A percentile compares a stretch with the other conserved stretches of the same genome.
These are phyloP conservation scores for Chaetops frenatus DNA, from an alignment of 2,113 vertebrate genomes.

Conservation along the genomic window DNA sequence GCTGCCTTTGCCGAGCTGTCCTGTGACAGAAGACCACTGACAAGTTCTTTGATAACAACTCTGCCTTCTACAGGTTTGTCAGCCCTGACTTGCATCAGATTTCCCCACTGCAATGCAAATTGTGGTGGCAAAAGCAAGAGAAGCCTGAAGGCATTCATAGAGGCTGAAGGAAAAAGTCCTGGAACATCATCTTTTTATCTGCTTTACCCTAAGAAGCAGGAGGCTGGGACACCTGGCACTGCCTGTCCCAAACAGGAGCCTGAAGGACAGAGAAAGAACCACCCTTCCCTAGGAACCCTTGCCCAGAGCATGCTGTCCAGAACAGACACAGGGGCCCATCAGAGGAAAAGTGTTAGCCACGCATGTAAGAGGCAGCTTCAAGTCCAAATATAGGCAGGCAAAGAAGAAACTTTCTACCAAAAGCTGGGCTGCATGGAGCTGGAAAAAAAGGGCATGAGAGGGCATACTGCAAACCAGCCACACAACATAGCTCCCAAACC, in stretches of 20 bases:
- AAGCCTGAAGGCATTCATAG: not conserved
- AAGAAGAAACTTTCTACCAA: not conserved
- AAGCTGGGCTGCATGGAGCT: not conserved
- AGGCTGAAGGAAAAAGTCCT: not conserved
- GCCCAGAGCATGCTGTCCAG: not conserved
- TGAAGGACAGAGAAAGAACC: not conserved
- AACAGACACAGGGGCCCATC: not conserved
- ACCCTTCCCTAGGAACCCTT: not conserved
- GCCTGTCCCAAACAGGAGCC: not conserved
- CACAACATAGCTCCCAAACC: not conserved
- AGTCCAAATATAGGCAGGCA: not conserved
- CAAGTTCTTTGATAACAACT: not conserved
- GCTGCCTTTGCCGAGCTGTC: not conserved
- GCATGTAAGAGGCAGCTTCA: not conserved
- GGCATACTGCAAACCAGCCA: not conserved
- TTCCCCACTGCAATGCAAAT: not conserved
- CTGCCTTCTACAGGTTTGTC: not conserved
- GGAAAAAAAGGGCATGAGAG: not conserved
- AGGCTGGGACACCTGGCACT: not conserved
- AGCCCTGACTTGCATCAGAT: not conserved
- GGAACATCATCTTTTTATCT: not conserved
- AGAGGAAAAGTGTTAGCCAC: not conserved
- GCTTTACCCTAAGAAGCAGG: not conserved
- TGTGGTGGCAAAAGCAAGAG: not conserved
- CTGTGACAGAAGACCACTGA: not conserved